Evolutionary conservation across 2,113 vertebrate species (phyloP), one percentile per base, ranked within the genome.

Genomic region (Indri indri): DNA sequence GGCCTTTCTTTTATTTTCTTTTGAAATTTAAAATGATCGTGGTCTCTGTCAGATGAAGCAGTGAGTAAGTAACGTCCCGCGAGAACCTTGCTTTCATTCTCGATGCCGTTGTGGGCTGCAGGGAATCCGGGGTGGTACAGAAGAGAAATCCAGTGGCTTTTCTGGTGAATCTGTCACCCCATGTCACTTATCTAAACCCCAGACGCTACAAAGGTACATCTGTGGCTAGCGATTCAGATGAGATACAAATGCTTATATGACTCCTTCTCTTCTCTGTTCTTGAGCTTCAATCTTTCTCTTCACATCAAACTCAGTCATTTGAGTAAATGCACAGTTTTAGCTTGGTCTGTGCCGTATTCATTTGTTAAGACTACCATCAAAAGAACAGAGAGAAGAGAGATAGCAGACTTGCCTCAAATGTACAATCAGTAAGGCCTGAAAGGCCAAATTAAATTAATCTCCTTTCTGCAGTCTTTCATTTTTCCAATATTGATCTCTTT

Each of bases 1-100:
- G 83, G 23, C 68, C 94, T 89, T 94, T 87, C 90, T 94, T 93
- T 96, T 68, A 2, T 96, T 96, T 97, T 81, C 92, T 96, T 85
- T 95, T 80, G 81, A 84, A 88, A 90, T 91, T 91, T 96, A 92
- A 97, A 54, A 32, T 88, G 54, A 68, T 34, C 76, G 0, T 32
- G 66, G 52, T 74, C 81, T 84, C 88, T 52, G 87, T 84, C 32
- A 82, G 87, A 52, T 68, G 81, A 96, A 77, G 47, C 61, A 63
- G 37, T n/a, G 50, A 54, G 66, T 63, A 63, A 25, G 59, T 63
- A 59, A 8, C 8, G 0, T 14, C 12, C 32, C 79, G 59, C 14
- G 20, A 13, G 50, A 95, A 70, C 92, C 90, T 92, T 88, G 76
- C 90, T 94, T 73, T 59, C 16, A 74, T 74, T 74, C 73, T 17